Evolutionary conservation across 2,888 invertebrate species (phyloP), one percentile per base, ranked within the genome.

Genomic region (Leptinotarsa haldemani): DNA sequence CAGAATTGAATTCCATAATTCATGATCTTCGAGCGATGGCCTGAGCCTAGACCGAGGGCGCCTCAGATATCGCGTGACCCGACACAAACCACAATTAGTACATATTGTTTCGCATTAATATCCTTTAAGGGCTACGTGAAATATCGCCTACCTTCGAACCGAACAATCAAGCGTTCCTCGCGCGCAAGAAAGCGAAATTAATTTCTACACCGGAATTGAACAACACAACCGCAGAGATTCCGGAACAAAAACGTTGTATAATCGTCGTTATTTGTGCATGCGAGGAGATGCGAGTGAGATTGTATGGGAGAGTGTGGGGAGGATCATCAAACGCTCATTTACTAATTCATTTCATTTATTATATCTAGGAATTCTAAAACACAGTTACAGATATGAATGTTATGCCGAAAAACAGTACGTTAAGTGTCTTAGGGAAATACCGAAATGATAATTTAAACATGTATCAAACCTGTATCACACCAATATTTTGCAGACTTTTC

Each of bases 181-280:
- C 40, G 40, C 4, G 68, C 68, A 58, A 68, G 68, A 68, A 68
- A 68, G 53, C 48, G 20, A 56, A 68, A 68, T 68, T 68, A 68
- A 68, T 68, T 58, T 20, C 56, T 18, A 40, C 30, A 61, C 61
- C 61, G 61, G 61, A 61, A 61, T 40, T n/a, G 61, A 30, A 61
- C n/a, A 61, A 61, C 40, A 61, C 40, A 61, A 48, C 47, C 46
- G 67, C 48, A 67, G 61, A 67, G 61, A 67, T 67, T 67, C 22
- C 71, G 65, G 53, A n/a, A 65, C 75, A 74, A 75, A 75, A 78
- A 72, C 73, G 22, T 20, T 50, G 74, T 73, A 78, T 76, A 76
- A 78, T 76, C 76, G 67, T 58, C 47, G 72, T 74, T 71, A 75
- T 73, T 69, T 74, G 71, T 58, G 56, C 66, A 73, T 64, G 52